phyloP scores from a whole-genome alignment of 2,113 vertebrate genomes.

The Vanacampus margaritifer region DNA sequence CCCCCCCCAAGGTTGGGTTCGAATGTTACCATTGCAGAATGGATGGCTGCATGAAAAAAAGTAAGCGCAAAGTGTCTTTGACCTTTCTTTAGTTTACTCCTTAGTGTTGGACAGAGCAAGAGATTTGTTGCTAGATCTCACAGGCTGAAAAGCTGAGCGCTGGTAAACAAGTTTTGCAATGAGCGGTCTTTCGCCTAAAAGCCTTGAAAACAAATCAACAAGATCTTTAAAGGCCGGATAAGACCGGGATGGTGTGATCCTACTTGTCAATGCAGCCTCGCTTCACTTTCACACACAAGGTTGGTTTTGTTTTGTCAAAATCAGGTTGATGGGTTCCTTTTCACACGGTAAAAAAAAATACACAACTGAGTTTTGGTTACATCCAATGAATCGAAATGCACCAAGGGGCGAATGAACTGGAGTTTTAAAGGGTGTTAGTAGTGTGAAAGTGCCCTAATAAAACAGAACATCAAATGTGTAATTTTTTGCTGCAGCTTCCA shows the following conservation, averaged over 20 bases:
- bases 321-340: not conserved
- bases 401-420: not conserved
- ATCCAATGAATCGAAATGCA: not conserved
- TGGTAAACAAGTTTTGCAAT: not conserved
- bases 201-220: conserved; percentile 1
- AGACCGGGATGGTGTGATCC: not conserved
- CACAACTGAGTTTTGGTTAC: not conserved
- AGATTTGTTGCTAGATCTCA: not conserved
- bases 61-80: not conserved
- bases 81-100: conserved; percentile 1
- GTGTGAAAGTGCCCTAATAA: too few relatives aligned
- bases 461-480: too few relatives aligned
- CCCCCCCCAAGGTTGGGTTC: too few relatives aligned
- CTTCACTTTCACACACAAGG: not conserved
- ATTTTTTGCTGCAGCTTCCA: too few relatives aligned
- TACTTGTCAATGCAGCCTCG: not conserved
- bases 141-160: not conserved
- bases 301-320: not conserved
- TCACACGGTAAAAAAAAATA: not conserved
- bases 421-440: too few relatives aligned
- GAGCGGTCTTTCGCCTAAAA: not conserved
- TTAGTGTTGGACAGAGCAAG: not conserved
- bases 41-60: too few relatives aligned
- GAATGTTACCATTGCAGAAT: too few relatives aligned
- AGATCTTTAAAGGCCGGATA: not conserved